Evolutionary conservation across 2,888 invertebrate genomes (phyloP).

Genomic region (Bursaphelenchus okinawaensis): DNA sequence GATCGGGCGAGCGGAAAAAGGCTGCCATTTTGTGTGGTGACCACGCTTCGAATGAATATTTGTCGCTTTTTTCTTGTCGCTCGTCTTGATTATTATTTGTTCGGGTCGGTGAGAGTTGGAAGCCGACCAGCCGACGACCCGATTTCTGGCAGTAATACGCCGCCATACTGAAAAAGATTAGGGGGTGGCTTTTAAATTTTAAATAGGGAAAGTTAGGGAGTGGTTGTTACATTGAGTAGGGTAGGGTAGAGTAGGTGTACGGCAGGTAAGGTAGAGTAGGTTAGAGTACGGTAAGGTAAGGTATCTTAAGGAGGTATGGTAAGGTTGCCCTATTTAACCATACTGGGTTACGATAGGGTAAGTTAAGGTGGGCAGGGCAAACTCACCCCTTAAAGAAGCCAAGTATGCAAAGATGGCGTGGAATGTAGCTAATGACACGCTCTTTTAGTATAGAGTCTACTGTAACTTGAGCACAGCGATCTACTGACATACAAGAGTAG

Average conservation of each 20-base stretch:
- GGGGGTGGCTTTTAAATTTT: background rate
- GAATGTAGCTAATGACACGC: conserved; percentile 49
- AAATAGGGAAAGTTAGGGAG: too few relatives aligned
- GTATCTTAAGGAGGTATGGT: too few relatives aligned
- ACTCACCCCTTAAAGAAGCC: too few relatives aligned
- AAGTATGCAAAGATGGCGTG: too few relatives aligned
- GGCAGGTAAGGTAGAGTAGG: too few relatives aligned
- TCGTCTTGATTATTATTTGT: background rate
- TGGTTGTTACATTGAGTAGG: too few relatives aligned
- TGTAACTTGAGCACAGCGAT: conserved; percentile 44
- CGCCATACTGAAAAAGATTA: background rate
- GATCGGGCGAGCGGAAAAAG: conserved; percentile 1
- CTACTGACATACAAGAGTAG: conserved; percentile 54
- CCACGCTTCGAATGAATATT: background rate
- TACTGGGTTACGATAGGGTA: too few relatives aligned
- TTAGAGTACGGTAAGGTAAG: too few relatives aligned
- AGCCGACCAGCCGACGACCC: background rate
- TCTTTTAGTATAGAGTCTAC: conserved; percentile 55
- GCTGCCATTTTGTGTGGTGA: conserved; percentile 5
- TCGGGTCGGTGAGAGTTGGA: background rate
- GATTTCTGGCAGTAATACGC: background rate
- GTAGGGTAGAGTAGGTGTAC: too few relatives aligned
- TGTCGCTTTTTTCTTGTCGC: background rate
- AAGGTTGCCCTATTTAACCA: too few relatives aligned
- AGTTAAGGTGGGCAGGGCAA: too few relatives aligned